phyloP scores from a whole-genome alignment of 64 coral and sea anemone genomes.

The Orbicella faveolata region DNA sequence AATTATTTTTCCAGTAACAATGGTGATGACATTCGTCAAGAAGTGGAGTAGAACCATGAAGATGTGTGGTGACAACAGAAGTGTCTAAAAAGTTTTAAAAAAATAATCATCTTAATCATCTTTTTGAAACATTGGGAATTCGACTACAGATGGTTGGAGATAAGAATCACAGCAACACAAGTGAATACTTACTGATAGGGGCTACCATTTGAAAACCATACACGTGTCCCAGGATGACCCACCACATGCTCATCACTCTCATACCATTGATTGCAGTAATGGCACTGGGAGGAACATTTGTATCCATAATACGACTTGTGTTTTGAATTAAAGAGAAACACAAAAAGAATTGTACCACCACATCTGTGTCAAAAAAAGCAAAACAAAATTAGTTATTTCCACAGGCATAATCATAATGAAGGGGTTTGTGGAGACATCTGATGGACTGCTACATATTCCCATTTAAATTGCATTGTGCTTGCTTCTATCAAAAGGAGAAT shows the following conservation, averaged over 20 bases:
- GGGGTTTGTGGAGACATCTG: too few relatives aligned
- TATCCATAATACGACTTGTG: constrained; percentile 69
- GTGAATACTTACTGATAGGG: not conserved
- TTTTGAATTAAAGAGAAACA: constrained; percentile 70
- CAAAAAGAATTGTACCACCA: constrained; percentile 38
- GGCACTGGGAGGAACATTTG: constrained; percentile 57
- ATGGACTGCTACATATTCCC: too few relatives aligned
- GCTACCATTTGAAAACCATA: not conserved
- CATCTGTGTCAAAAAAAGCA: not conserved
- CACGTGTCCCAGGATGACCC: constrained; percentile 75
- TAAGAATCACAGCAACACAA: not conserved
- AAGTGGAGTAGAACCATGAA: too few relatives aligned
- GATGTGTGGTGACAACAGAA: too few relatives aligned
- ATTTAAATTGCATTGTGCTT: too few relatives aligned
- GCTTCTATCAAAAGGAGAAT: too few relatives aligned
- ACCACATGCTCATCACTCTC: constrained; percentile 73
- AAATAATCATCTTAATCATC: too few relatives aligned
- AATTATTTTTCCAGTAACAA: too few relatives aligned
- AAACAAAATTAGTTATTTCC: not conserved
- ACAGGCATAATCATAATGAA: too few relatives aligned
- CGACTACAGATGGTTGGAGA: not conserved
- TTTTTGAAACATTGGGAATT: not conserved
- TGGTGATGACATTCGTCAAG: too few relatives aligned
- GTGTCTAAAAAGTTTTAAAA: too few relatives aligned
- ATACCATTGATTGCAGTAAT: constrained; percentile 82